Conservation (phyloP, 1,140 invertebrate species). For the Anoplolepis gracilipes region DNA sequence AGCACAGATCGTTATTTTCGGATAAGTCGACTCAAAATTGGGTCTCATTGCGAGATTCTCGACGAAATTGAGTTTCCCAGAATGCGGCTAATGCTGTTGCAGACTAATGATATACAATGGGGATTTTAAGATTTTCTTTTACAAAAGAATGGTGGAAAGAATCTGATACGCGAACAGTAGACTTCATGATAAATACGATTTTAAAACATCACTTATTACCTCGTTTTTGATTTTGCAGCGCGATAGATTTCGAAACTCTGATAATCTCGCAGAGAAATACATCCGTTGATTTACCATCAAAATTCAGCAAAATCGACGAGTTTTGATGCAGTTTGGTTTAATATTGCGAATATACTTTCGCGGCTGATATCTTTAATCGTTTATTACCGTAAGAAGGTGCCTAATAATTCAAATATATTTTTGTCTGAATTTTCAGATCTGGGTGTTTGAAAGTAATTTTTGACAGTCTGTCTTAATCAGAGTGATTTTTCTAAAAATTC, state of each 20-base stretch:
- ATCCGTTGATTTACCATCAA: not conserved
- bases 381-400: no score
- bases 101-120: not conserved
- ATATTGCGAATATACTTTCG: no score
- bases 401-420: no score
- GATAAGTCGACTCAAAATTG: constrained; percentile 51
- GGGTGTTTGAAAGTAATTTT: no score
- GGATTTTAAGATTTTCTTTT: not conserved
- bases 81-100: not conserved
- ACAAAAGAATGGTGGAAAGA: not conserved
- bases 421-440: no score
- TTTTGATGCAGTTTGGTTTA: no score
- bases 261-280: not conserved
- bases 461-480: no score
- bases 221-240: no score
- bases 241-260: not conserved
- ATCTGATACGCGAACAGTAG: not conserved
- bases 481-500: no score
- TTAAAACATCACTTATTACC: not conserved
- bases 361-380: no score
- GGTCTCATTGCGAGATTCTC: constrained; percentile 16
- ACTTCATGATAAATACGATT: not conserved
- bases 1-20: constrained; percentile 54
- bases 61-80: not conserved
- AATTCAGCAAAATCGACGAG: no score